These are phyloP conservation scores for Jacana jacana DNA, from an alignment of 2,113 vertebrate species.

Conservation along the genomic window DNA sequence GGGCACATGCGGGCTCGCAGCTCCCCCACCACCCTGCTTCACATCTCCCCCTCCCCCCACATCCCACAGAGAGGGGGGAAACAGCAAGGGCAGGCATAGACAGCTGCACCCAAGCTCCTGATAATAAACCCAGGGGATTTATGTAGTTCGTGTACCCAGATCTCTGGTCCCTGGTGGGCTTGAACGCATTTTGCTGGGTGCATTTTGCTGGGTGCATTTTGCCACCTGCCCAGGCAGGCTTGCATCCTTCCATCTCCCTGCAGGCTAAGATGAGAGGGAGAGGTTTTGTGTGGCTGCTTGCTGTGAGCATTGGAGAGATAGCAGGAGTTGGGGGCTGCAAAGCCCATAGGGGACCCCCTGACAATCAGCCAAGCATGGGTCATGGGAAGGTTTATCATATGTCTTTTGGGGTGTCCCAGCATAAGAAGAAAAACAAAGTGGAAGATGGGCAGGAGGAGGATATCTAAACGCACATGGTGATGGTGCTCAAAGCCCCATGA, in stretches of 20 bases:
- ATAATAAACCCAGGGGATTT: background rate
- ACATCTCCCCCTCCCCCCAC: background rate
- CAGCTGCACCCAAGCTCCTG: background rate
- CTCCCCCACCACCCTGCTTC: rapidly evolving
- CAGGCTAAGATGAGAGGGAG: background rate
- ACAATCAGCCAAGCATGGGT: background rate
- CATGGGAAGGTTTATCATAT: background rate
- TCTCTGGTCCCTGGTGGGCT: background rate
- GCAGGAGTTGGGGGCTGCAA: background rate
- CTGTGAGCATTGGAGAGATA: rapidly evolving
- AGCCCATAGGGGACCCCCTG: background rate
- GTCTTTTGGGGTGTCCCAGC: background rate
- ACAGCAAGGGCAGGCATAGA: rapidly evolving
- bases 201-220: background rate
- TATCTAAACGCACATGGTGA: background rate
- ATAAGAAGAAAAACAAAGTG: background rate
- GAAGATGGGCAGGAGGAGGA: background rate
- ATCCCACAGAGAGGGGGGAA: rapidly evolving
- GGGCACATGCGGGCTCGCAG: rapidly evolving
- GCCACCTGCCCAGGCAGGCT: background rate
- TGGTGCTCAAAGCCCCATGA: background rate
- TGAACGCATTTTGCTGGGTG: background rate
- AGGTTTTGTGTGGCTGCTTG: rapidly evolving
- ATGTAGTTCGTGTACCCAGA: background rate
- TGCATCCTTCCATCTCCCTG: background rate